Evolutionary conservation across 2,888 invertebrate species (phyloP).

Genomic region (Silvanus unidentatus): DNA sequence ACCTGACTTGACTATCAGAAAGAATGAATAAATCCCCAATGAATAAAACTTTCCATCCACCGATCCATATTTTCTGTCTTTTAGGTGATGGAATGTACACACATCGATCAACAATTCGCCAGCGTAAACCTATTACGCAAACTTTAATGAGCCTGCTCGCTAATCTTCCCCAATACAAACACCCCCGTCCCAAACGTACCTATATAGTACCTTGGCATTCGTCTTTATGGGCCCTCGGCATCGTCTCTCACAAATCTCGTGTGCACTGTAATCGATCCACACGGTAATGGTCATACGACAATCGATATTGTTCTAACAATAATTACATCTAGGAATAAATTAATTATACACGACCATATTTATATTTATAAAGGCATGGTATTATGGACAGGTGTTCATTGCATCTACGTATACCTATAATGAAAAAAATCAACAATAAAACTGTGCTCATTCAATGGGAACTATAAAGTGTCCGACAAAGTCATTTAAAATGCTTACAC

Average conservation of each 20-base stretch:
- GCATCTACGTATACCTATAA: no score
- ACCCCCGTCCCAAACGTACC: background rate
- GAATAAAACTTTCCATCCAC: no score
- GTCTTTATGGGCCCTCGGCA: constrained; percentile 27
- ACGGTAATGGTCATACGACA: constrained; percentile 43
- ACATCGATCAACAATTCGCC: no score
- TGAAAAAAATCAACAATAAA: constrained; percentile 23
- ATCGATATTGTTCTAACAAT: constrained; percentile 28
- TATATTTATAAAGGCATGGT: no score
- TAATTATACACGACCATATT: no score
- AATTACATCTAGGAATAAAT: no score
- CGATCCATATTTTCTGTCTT: no score
- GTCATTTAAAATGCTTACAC: constrained; percentile 16
- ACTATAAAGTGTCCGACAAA: constrained; percentile 31
- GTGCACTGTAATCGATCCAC: constrained; percentile 41
- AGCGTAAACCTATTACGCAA: constrained; percentile 45
- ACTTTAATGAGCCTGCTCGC: constrained; percentile 45
- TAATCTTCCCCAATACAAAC: constrained; percentile 32
- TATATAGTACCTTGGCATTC: no score
- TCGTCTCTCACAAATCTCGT: constrained; percentile 39
- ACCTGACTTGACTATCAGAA: constrained; percentile 1
- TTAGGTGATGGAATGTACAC: no score
- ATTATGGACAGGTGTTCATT: constrained; percentile 28
- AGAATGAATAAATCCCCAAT: background rate
- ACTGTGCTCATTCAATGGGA: constrained; percentile 22